Conservation (phyloP, 2,888 invertebrate genomes). For the Trichogramma evanescens region DNA sequence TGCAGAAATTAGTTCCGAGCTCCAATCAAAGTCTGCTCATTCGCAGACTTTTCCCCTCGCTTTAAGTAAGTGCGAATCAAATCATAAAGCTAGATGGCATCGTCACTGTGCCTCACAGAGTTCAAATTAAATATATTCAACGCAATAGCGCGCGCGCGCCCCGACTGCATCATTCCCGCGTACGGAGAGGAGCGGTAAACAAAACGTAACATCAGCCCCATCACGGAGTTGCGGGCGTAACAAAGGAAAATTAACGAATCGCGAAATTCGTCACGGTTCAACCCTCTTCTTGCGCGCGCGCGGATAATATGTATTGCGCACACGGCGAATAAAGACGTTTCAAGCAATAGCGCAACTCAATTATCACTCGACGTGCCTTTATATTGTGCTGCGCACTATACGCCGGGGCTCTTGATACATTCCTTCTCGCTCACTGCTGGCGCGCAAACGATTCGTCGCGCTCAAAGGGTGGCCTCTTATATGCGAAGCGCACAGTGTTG, state of each 20-base stretch:
- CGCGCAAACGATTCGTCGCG: conserved; percentile 1
- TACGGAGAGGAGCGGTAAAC: neutral
- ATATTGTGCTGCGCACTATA: conserved; percentile 3
- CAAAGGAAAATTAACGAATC: conserved; percentile 17
- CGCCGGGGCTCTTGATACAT: neutral
- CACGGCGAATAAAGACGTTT: conserved; percentile 8
- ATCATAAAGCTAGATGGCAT: no score
- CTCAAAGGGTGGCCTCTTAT: neutral
- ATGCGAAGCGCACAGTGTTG: neutral
- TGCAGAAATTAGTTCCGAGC: no score
- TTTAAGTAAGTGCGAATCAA: no score
- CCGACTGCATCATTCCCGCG: no score
- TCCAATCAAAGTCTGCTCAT: no score
- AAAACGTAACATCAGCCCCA: neutral
- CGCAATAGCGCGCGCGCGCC: no score
- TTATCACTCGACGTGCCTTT: conserved; percentile 7
- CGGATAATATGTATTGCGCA: no score
- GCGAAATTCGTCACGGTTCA: conserved; percentile 11
- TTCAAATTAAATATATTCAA: no score
- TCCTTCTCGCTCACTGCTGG: no score
- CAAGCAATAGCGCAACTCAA: neutral
- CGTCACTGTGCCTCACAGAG: no score
- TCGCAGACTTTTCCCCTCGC: no score
- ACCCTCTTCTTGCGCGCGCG: neutral
- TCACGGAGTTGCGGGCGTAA: neutral